Conservation (phyloP, 1,140 invertebrate species). For the Micrasema longulum region DNA sequence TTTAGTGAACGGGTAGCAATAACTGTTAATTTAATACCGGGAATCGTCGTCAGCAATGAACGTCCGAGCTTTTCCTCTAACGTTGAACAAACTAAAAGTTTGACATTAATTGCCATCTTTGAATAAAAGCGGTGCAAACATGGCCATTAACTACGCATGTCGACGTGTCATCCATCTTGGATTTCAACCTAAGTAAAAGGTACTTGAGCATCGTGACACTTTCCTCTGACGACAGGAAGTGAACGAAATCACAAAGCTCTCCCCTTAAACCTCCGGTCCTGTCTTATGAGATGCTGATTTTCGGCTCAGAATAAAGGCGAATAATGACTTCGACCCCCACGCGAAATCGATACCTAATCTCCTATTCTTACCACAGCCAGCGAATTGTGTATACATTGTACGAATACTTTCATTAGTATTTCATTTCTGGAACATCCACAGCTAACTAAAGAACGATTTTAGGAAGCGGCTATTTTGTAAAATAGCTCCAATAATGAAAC, state of each 20-base stretch:
- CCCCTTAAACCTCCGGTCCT: not conserved
- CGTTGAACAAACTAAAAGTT: not conserved
- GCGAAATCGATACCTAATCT: constrained; percentile 29
- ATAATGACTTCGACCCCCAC: not conserved
- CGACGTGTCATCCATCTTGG: not conserved
- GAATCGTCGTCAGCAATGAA: no score
- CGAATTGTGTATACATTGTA: no score
- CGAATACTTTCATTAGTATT: no score
- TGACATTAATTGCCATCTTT: constrained; percentile 14
- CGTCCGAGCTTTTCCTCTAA: no score
- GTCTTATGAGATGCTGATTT: constrained; percentile 11
- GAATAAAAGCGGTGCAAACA: constrained; percentile 22
- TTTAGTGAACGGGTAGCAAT: no score
- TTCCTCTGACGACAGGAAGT: constrained; percentile 32
- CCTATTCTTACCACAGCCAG: no score
- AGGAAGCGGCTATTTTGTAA: no score
- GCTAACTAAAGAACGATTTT: no score
- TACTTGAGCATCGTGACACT: constrained; percentile 9
- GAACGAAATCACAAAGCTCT: not conserved
- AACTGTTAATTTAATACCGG: no score
- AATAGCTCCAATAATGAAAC: no score
- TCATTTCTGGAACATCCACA: no score
- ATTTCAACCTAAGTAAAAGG: not conserved
- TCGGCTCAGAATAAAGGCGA: not conserved
- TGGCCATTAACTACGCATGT: constrained; percentile 25